Conservation (phyloP, 2,113 vertebrate species). For the Galeopterus variegatus region DNA sequence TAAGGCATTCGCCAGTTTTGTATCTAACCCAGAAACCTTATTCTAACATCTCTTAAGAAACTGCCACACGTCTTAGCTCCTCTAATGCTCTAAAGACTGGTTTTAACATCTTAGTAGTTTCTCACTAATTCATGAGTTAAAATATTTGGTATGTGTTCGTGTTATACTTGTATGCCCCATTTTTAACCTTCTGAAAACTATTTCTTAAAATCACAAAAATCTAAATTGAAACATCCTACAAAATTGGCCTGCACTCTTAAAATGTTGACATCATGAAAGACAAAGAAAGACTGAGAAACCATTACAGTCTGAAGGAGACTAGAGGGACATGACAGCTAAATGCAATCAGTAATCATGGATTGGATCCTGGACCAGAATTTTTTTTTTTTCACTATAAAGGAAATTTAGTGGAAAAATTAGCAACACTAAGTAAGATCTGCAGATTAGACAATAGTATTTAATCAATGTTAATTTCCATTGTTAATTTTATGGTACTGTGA, state of each 20-base stretch:
- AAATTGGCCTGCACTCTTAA: neutral
- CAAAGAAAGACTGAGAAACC: neutral
- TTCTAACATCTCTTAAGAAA: neutral
- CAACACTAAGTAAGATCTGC: neutral
- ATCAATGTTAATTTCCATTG: constrained; percentile 11
- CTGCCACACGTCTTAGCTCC: neutral
- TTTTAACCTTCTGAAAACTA: constrained; percentile 22
- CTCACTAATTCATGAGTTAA: neutral
- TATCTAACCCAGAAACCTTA: neutral
- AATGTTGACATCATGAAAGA: neutral
- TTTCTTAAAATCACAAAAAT: neutral
- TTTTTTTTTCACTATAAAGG: neutral
- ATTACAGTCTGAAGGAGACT: neutral
- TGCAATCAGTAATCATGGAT: neutral
- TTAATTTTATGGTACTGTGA: constrained; percentile 42
- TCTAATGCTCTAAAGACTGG: neutral
- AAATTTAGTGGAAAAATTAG: constrained; percentile 5
- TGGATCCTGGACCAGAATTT: neutral
- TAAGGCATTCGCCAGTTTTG: neutral
- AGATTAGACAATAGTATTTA: neutral
- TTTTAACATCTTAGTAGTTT: neutral
- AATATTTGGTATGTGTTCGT: neutral
- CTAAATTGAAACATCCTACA: neutral
- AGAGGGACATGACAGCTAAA: neutral
- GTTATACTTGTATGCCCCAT: neutral